Conservation (phyloP, 2,113 vertebrate species). For the Cavia aperea region DNA sequence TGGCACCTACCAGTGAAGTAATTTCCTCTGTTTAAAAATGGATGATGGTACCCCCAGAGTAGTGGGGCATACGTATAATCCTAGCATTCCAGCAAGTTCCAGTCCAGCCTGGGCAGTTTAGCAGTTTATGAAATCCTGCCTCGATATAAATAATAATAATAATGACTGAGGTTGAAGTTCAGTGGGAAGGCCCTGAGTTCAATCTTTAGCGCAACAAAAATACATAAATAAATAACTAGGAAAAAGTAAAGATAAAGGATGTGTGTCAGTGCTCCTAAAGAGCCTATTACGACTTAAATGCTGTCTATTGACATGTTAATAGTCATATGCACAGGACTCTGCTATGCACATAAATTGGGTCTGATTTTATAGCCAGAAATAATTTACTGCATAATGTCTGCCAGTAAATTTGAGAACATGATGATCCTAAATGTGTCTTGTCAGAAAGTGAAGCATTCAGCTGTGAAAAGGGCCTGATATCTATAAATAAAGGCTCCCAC, state of each 20-base stretch:
- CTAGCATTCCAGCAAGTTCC: background rate
- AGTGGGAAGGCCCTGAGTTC: background rate
- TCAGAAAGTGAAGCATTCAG: constrained; percentile 38
- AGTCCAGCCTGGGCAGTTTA: background rate
- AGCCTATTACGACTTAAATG: constrained; percentile 22
- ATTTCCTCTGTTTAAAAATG: constrained; percentile 22
- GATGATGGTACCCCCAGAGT: background rate
- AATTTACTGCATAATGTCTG: constrained; percentile 45
- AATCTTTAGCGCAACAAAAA: background rate
- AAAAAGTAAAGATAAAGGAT: constrained; percentile 11
- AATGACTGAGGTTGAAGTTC: background rate
- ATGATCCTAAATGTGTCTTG: constrained; percentile 25
- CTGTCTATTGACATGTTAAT: constrained; percentile 2
- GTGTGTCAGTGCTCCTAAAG: constrained; percentile 12
- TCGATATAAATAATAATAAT: background rate
- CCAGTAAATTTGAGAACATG: constrained; percentile 24
- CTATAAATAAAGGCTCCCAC: constrained; percentile 12
- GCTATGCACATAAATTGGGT: background rate
- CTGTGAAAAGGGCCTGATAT: background rate
- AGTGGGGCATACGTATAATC: background rate
- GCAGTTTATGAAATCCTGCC: background rate
- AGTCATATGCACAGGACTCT: background rate
- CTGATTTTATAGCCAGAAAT: constrained; percentile 48
- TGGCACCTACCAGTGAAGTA: constrained; percentile 19
- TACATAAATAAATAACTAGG: background rate